Percentiles rank a stretch among this genome's conserved stretches.
These are phyloP conservation scores for Vanessa atalanta DNA, from an alignment of 1,140 invertebrate species.

Conservation along the genomic window DNA sequence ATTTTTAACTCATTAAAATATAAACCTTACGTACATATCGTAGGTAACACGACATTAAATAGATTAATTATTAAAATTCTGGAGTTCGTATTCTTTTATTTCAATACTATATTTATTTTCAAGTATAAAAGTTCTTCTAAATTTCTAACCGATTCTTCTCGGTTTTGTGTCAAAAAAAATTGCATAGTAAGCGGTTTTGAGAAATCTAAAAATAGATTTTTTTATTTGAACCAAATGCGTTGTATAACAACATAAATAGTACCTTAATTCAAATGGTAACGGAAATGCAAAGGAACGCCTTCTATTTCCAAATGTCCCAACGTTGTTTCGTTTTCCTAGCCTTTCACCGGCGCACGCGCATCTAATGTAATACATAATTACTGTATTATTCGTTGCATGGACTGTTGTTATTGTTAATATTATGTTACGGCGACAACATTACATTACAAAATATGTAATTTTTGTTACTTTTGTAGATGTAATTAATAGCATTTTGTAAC, in stretches of 20 bases:
- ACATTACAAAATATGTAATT: conserved; percentile 14
- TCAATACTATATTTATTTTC: too few species aligned
- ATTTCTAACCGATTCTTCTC: background rate
- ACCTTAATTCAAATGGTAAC: conserved; percentile 29
- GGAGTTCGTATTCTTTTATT: too few species aligned
- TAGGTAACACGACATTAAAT: too few species aligned
- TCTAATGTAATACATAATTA: conserved; percentile 55
- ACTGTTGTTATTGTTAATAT: conserved; percentile 38
- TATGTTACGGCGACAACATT: conserved; percentile 34
- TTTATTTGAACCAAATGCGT: background rate
- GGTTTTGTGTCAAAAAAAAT: too few species aligned
- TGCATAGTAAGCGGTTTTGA: background rate
- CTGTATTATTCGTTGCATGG: conserved; percentile 43
- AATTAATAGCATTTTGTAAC: conserved; percentile 15
- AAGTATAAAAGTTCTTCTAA: too few species aligned
- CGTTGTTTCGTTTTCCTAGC: conserved; percentile 29
- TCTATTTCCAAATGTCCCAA: conserved; percentile 33
- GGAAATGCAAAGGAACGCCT: conserved; percentile 30
- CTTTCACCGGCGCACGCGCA: conserved; percentile 31
- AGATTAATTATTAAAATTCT: too few species aligned
- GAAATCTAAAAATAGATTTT: too few species aligned
- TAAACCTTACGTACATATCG: too few species aligned
- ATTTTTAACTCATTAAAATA: too few species aligned
- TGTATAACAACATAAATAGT: conserved; percentile 14
- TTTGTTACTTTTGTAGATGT: background rate